These are phyloP conservation scores for Sicus ferrugineus DNA, from an alignment of 2,888 invertebrate species.

Conservation along the genomic window DNA sequence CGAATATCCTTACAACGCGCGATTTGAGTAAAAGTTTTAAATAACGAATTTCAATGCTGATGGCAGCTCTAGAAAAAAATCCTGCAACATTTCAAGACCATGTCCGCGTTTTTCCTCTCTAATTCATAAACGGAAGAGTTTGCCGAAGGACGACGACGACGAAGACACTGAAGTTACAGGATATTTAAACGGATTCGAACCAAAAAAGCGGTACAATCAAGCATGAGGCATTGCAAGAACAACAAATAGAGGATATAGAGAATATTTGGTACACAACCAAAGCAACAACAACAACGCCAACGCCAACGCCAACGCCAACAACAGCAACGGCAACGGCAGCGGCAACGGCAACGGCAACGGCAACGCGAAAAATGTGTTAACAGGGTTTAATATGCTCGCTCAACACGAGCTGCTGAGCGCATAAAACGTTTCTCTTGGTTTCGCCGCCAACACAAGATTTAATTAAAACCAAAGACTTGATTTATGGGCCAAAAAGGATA, in stretches of 20 bases:
- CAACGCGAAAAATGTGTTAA: slow-evolving; percentile 34
- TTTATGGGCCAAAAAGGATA: slow-evolving; percentile 63
- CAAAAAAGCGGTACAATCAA: background rate
- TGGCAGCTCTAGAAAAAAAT: slow-evolving; percentile 17
- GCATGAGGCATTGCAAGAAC: background rate
- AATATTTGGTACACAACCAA: background rate
- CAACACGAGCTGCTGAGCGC: slow-evolving; percentile 16
- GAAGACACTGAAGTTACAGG: background rate
- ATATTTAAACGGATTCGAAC: slow-evolving; percentile 16
- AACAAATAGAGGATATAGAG: background rate
- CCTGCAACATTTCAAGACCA: background rate
- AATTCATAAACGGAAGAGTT: background rate
- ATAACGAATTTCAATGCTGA: background rate
- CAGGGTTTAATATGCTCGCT: slow-evolving; percentile 29
- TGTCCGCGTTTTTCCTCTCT: background rate
- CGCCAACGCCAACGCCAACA: background rate
- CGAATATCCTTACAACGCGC: background rate
- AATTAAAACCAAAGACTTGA: slow-evolving; percentile 66
- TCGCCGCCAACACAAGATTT: slow-evolving; percentile 65
- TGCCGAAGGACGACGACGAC: background rate
- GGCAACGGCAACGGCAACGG: background rate
- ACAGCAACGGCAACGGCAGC: background rate
- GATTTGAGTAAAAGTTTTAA: background rate
- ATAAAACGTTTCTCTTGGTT: slow-evolving; percentile 47
- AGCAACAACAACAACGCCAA: slow-evolving; percentile 10